Conservation (phyloP, 2,113 vertebrate genomes). For the Pica pica region DNA sequence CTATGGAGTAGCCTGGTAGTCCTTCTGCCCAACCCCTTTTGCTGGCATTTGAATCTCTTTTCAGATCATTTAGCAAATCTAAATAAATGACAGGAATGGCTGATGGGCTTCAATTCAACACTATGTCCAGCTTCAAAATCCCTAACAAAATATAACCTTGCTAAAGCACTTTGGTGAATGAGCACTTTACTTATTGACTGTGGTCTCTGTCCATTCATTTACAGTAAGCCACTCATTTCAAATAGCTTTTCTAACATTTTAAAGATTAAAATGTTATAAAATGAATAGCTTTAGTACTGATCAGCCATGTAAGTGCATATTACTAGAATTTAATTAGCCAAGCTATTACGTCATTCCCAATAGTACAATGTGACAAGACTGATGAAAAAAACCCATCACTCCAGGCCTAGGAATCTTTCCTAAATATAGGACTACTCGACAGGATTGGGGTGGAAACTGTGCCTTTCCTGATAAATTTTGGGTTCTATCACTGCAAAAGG, state of each 20-base stretch:
- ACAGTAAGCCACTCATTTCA: slow-evolving; percentile 58
- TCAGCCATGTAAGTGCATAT: slow-evolving; percentile 31
- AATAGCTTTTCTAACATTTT: slow-evolving; percentile 60
- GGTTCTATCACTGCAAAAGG: background rate
- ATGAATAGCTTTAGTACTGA: slow-evolving; percentile 50
- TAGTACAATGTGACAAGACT: background rate
- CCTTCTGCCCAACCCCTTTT: background rate
- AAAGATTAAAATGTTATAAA: slow-evolving; percentile 59
- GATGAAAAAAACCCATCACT: background rate
- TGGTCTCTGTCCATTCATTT: slow-evolving; percentile 48
- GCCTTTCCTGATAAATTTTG: background rate
- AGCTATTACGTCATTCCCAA: slow-evolving; percentile 28
- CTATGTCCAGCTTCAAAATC: slow-evolving; percentile 1
- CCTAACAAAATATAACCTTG: slow-evolving; percentile 44
- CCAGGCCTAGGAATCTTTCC: background rate
- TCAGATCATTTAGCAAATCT: slow-evolving; percentile 14
- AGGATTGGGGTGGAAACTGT: background rate
- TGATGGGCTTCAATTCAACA: slow-evolving; percentile 22
- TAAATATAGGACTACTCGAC: background rate
- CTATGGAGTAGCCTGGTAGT: background rate
- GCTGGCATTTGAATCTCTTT: background rate
- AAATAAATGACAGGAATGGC: background rate
- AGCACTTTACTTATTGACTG: slow-evolving; percentile 59
- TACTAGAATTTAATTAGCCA: slow-evolving; percentile 49
- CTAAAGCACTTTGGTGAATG: slow-evolving; percentile 48